Base-by-base conservation (phyloP, 2,888 invertebrate genomes). In the Scaptomyza parva region DNA sequence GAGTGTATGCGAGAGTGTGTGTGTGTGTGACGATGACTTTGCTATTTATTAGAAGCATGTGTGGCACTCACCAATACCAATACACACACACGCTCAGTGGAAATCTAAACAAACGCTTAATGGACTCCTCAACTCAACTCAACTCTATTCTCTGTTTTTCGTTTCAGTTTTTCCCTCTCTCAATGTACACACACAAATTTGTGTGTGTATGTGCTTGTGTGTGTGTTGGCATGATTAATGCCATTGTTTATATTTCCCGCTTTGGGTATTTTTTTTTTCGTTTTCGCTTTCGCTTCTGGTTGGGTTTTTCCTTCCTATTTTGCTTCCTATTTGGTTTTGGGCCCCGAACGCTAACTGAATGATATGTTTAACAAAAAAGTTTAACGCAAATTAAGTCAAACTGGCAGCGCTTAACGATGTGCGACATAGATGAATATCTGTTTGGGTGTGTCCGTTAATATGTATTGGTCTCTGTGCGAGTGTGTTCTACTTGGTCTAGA, bases 381-480 rank as follows among this genome's bases (percentile, higher is more conserved):
- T 87, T 88, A 87, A 88, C 86, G 83, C 83, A 84, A 87, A 83
- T 84, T 84, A 88, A 84, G 83, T 88, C 88, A 86, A 84, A 84
- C 88, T 82, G 86, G 86, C 79, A 86, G 77, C 88, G 88, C 83
- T 79, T 84, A 86, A 88, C 83, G 83, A 86, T 83, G 86, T 86
- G 86, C 88, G 79, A 86, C 83, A 87, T 69, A 79, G 88, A 85
- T 70, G 79, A 78, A 82, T 83, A 73, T 72, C 57, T 60, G 45
- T 72, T 53, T 63, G 58, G 45, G 53, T 51, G 63, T 68, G 66
- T 28, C 40, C 39, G 20, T n/a, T 17, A 41, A 11, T 28, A 7
- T 33, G 24, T 54, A 18, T 41, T n/a, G n/a, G n/a, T n/a, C 24
- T 43, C 43, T 62, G 50, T 41, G 40, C 37, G 44, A 50, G 50